phyloP scores from a whole-genome alignment of 2,113 vertebrate species.

The Tetraodon nigroviridis region DNA sequence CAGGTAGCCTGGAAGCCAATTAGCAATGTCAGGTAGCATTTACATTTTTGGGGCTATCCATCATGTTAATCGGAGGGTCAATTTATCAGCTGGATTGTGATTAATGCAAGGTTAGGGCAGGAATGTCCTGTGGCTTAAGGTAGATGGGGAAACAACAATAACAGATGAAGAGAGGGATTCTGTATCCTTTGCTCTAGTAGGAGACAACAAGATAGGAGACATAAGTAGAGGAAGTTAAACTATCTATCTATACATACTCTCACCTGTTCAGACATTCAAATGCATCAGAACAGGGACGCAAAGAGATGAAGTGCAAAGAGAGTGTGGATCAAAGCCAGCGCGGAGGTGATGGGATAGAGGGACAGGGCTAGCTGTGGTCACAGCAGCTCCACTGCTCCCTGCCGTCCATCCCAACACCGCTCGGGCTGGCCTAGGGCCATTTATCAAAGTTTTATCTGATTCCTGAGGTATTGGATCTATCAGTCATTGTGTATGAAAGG shows the following conservation, averaged over 20 bases:
- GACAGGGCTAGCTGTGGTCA: constrained; percentile 71
- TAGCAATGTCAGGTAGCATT: constrained; percentile 79
- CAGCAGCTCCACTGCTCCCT: constrained; percentile 53
- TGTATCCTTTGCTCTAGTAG: constrained; percentile 66
- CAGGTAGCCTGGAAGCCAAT: constrained; percentile 45
- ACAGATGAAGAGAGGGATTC: constrained; percentile 20
- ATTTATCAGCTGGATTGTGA: constrained; percentile 90
- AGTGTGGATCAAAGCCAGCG: constrained; percentile 88
- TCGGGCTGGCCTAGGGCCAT: constrained; percentile 75
- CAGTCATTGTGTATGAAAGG: constrained; percentile 85
- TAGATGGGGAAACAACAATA: constrained; percentile 38
- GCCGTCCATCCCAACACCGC: constrained; percentile 63
- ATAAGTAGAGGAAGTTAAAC: constrained; percentile 31
- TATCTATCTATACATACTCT: constrained; percentile 22
- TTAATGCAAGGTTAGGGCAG: constrained; percentile 79
- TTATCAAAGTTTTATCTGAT: constrained; percentile 99
- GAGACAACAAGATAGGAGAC: too few relatives aligned
- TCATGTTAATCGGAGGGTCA: constrained; percentile 85
- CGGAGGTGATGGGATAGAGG: constrained; percentile 76
- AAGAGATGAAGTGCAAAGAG: background rate
- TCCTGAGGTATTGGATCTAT: constrained; percentile 90
- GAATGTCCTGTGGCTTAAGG: constrained; percentile 73
- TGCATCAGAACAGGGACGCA: too few relatives aligned
- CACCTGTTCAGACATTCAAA: constrained; percentile 50
- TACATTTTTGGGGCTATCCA: constrained; percentile 90